These are phyloP conservation scores for Gymnocephalus cernua DNA, from an alignment of 2,113 vertebrate genomes.

Conservation along the genomic window DNA sequence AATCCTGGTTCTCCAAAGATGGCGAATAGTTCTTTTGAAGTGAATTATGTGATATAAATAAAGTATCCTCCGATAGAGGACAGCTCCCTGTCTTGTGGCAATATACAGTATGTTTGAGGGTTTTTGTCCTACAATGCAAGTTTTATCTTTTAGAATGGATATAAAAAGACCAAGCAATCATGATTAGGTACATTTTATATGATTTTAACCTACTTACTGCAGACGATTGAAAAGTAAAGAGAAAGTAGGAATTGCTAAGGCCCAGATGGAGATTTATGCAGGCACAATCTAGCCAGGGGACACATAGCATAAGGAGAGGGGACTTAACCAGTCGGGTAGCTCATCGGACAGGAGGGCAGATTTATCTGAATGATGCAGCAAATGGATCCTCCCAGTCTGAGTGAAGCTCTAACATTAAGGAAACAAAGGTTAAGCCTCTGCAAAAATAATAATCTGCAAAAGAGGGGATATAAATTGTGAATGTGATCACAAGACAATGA, in stretches of 20 bases:
- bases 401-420: slow-evolving; percentile 17
- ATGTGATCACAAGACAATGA: slow-evolving; percentile 54
- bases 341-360: slow-evolving; percentile 24
- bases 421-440: slow-evolving; percentile 45
- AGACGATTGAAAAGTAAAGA: slow-evolving; percentile 1
- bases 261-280: not conserved
- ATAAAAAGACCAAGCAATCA: not conserved
- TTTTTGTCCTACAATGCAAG: not conserved
- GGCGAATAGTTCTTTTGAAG: slow-evolving; percentile 2
- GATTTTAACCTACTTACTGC: not conserved
- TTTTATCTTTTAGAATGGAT: slow-evolving; percentile 16
- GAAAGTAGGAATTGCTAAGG: not conserved
- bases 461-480: not conserved
- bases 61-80: slow-evolving; percentile 15
- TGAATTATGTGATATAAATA: slow-evolving; percentile 53
- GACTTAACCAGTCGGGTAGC: slow-evolving; percentile 11
- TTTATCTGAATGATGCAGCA: slow-evolving; percentile 44
- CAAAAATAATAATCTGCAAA: slow-evolving; percentile 22
- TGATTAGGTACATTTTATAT: not conserved
- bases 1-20: slow-evolving; percentile 38
- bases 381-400: slow-evolving; percentile 33
- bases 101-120: not conserved
- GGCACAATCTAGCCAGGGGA: slow-evolving; percentile 19
- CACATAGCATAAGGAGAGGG: not conserved
- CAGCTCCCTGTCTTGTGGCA: slow-evolving; percentile 24